Percentiles rank a stretch among this genome's conserved stretches.
Evolutionary conservation across 2,888 invertebrate genomes (phyloP).

Genomic region (Hoplodrina blanda): DNA sequence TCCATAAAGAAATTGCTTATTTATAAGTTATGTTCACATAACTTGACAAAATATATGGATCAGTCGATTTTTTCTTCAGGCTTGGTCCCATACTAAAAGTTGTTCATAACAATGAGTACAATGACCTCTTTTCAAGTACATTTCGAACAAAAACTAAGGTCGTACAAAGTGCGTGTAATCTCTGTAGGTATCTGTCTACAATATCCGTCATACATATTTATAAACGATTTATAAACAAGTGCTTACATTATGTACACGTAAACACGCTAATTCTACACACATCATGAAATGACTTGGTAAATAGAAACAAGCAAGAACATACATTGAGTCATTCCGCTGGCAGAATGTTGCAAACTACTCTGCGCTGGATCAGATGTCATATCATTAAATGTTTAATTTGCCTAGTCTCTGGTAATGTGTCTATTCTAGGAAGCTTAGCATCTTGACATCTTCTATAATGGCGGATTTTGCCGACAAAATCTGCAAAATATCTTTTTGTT

Average conservation of each 20-base stretch:
- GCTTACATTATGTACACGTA: slow-evolving; percentile 24
- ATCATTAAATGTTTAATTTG: slow-evolving; percentile 28
- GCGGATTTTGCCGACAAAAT: not conserved
- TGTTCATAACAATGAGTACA: not conserved
- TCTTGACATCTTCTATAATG: not conserved
- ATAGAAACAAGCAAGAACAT: slow-evolving; percentile 31
- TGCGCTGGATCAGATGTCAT: slow-evolving; percentile 33
- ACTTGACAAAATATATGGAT: no score
- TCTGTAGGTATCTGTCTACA: slow-evolving; percentile 9
- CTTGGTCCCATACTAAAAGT: no score
- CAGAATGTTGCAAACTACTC: slow-evolving; percentile 40
- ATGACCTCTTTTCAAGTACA: not conserved
- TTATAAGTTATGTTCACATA: no score
- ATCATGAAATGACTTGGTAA: slow-evolving; percentile 6
- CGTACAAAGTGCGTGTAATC: slow-evolving; percentile 9
- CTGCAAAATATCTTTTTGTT: no score
- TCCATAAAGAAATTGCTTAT: no score
- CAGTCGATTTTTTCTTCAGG: no score
- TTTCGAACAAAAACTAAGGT: not conserved
- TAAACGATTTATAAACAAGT: slow-evolving; percentile 30
- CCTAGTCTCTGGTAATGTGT: slow-evolving; percentile 15
- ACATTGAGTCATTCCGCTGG: slow-evolving; percentile 42
- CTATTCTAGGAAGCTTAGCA: slow-evolving; percentile 18
- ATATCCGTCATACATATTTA: slow-evolving; percentile 21
- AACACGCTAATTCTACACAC: slow-evolving; percentile 30